Base-by-base conservation (phyloP, 2,113 vertebrate species). In the Eclectus roratus region DNA sequence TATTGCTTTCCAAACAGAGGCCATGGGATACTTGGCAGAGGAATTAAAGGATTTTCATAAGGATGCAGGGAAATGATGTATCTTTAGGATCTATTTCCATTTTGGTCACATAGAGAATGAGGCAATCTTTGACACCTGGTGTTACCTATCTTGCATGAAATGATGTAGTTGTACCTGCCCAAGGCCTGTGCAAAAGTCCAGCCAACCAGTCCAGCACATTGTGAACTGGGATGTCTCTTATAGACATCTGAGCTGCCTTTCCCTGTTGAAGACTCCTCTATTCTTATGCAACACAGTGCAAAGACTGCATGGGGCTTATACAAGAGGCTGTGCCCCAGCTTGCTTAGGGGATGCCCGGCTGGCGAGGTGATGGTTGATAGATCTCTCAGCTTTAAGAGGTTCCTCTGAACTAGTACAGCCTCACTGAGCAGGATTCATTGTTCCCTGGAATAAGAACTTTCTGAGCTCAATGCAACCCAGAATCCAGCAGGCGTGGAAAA, bases 401-500 rank as follows among this genome's bases (percentile, higher is more conserved):
- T 66, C 63, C 31, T 60, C 74, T 58, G 35, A 43, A 18, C 13
- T 23, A 7, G 29, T 6, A 3, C 10, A 74, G 31, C 23, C 63
- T 16, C 66, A 21, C 6, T 49, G 16, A 24, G 66, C 44, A 79
- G 16, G n/a, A 17, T 27, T 46, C 16, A 8, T 29, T 39, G 23
- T 16, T 66, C 52, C 44, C 61, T 82, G 61, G 61, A 56, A 27
- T 23, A 90, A 83, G 72, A 92, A 17, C 78, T 91, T 93, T 87
- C 25, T 91, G 85, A 93, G 65, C 50, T 93, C 87, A 85, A 2
- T 60, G 92, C 39, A n/a, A 73, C 49, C 74, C 68, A 58, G 93
- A 93, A 95, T 83, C 71, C 90, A 88, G 87, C 88, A 93, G 60
- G 61, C 64, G 27, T 46, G 50, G 88, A 71, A 91, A 88, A 79